Percentiles rank a stretch among this genome's conserved stretches.
Evolutionary conservation across 2,113 vertebrate genomes (phyloP).

Genomic region (Calyptommatus sinebrachiatus): DNA sequence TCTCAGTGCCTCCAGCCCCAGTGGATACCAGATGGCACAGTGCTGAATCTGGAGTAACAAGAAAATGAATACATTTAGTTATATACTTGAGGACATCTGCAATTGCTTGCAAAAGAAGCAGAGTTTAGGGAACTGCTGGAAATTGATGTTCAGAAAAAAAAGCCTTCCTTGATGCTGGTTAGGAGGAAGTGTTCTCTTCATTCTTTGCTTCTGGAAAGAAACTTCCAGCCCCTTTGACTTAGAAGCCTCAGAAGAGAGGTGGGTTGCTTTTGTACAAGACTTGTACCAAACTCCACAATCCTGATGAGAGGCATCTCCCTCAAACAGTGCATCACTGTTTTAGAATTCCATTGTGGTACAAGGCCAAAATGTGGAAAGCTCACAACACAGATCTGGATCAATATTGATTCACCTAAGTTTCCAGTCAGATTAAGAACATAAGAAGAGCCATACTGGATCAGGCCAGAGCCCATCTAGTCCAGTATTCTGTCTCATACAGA

Average conservation of each 20-base stretch:
- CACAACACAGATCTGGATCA: not conserved
- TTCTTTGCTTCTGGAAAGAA: too few species aligned
- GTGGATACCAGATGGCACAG: too few species aligned
- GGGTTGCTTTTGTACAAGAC: not conserved
- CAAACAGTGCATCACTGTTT: not conserved
- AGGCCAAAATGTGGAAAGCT: not conserved
- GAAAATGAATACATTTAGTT: not conserved
- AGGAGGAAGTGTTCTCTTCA: too few species aligned
- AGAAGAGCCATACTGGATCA: too few species aligned
- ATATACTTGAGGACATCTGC: not conserved
- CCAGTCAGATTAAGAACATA: too few species aligned
- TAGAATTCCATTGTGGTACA: slow-evolving; percentile 10
- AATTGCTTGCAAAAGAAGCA: not conserved
- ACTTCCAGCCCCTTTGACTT: not conserved
- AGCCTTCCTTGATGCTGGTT: too few species aligned
- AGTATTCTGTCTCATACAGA: too few species aligned
- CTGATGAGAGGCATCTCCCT: not conserved
- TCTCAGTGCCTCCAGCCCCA: too few species aligned
- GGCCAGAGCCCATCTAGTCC: too few species aligned
- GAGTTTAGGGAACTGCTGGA: too few species aligned
- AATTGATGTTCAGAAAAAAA: too few species aligned
- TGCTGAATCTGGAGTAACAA: not conserved
- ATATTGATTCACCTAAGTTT: too few species aligned
- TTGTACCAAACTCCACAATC: not conserved
- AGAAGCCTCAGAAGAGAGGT: not conserved